Percentiles rank a stretch among this genome's conserved stretches.
These are phyloP conservation scores for Andrena camellia DNA, from an alignment of 2,888 invertebrate species.

Conservation along the genomic window DNA sequence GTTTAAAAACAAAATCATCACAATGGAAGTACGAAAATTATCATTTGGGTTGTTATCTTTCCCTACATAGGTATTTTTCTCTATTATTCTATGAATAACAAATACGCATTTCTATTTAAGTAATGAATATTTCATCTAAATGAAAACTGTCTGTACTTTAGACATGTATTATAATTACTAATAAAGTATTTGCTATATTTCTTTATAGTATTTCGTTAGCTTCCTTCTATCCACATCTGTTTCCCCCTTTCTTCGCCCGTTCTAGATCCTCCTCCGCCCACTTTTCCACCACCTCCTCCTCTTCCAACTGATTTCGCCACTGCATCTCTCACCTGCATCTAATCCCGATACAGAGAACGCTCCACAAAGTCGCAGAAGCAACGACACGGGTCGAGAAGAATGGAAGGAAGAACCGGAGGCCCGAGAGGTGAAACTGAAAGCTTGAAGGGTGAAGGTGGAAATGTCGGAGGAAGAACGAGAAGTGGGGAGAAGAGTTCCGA, in stretches of 20 bases:
- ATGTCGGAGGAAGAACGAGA: too few species aligned
- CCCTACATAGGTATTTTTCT: too few species aligned
- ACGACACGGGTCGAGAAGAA: background rate
- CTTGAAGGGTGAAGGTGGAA: background rate
- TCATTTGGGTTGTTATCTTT: too few species aligned
- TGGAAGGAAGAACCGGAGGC: background rate
- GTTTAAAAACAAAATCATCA: too few species aligned
- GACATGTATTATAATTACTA: background rate
- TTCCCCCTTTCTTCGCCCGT: background rate
- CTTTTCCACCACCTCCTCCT: background rate
- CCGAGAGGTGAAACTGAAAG: background rate
- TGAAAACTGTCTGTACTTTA: too few species aligned
- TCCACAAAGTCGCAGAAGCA: too few species aligned
- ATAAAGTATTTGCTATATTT: background rate
- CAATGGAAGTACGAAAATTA: too few species aligned
- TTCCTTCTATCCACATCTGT: background rate
- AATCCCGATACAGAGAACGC: background rate
- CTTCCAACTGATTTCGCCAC: conserved; percentile 32
- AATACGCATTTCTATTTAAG: too few species aligned
- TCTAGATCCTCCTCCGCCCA: background rate
- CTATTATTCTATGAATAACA: too few species aligned
- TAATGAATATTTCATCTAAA: too few species aligned
- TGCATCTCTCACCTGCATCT: conserved; percentile 19
- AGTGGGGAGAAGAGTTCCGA: background rate
- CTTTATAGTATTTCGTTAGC: background rate